A percentile compares a stretch with the other conserved stretches of the same genome.
Conservation (phyloP, 2,797 vertebrate genomes). For the Eutrigla gurnardus region DNA sequence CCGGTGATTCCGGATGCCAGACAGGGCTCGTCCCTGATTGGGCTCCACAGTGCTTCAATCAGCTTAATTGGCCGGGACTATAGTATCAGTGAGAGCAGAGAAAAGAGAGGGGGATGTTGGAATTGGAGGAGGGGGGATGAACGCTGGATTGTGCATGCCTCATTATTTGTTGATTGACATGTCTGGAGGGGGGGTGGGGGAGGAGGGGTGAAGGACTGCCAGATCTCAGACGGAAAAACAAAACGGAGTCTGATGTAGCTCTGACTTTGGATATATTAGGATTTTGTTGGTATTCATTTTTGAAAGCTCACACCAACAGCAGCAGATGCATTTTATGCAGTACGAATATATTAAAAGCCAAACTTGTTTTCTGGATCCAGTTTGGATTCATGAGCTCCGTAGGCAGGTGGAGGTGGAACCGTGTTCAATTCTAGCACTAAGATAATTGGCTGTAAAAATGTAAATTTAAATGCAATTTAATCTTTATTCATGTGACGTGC, state of each 20-base stretch:
- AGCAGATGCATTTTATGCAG: not conserved
- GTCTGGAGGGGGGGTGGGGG: conserved; percentile 3
- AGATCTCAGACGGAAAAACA: conserved; percentile 26
- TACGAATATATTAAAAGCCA: conserved; percentile 10
- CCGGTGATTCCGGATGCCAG: conserved; percentile 63
- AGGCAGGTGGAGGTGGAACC: conserved; percentile 17
- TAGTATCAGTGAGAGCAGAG: conserved; percentile 48
- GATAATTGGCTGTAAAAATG: conserved; percentile 43
- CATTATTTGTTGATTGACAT: conserved; percentile 67
- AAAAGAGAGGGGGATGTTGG: conserved; percentile 38
- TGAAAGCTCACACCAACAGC: not conserved
- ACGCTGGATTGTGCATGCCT: conserved; percentile 14
- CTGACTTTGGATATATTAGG: conserved; percentile 3
- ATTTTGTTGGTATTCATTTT: conserved; percentile 10
- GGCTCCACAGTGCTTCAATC: conserved; percentile 61
- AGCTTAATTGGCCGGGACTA: conserved; percentile 72
- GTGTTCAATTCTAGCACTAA: conserved; percentile 19
- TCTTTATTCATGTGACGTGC: conserved; percentile 34
- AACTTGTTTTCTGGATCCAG: conserved; percentile 2
- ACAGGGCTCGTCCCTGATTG: conserved; percentile 65
- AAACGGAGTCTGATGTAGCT: conserved; percentile 35
- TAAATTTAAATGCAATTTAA: conserved; percentile 34
- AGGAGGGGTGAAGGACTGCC: not conserved
- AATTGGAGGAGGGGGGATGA: conserved; percentile 36
- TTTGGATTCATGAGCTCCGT: conserved; percentile 6